These are phyloP conservation scores for Spea hammondii DNA, from an alignment of 2,797 vertebrate species.

Conservation along the genomic window DNA sequence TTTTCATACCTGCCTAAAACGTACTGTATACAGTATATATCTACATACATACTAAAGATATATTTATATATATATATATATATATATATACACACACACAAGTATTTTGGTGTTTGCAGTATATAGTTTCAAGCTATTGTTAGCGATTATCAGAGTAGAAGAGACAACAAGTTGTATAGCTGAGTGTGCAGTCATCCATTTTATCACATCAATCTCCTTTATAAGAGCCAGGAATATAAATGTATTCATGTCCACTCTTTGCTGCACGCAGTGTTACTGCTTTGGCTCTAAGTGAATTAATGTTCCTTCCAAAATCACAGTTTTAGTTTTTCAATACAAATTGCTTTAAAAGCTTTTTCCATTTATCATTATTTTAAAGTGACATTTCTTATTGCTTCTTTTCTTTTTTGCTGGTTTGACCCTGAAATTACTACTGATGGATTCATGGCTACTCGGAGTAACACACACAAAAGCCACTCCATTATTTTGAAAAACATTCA, in stretches of 20 bases:
- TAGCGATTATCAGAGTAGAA: too few relatives aligned
- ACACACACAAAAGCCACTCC: constrained; percentile 2
- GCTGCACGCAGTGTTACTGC: background rate
- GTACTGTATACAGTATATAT: too few relatives aligned
- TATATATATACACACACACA: too few relatives aligned
- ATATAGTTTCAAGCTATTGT: too few relatives aligned
- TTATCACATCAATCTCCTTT: too few relatives aligned
- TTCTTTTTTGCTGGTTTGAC: constrained; percentile 5
- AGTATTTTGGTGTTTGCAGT: too few relatives aligned
- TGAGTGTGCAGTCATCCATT: too few relatives aligned
- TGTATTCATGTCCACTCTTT: background rate
- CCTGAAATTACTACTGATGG: constrained; percentile 13
- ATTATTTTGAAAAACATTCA: background rate
- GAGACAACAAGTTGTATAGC: too few relatives aligned
- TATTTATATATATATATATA: too few relatives aligned
- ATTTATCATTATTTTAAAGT: constrained; percentile 25
- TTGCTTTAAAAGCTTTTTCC: constrained; percentile 21
- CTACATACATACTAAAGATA: too few relatives aligned
- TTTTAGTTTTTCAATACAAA: constrained; percentile 2
- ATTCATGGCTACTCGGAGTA: constrained; percentile 3
- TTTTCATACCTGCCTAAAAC: too few relatives aligned
- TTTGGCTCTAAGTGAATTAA: constrained; percentile 11
- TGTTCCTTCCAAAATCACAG: constrained; percentile 11
- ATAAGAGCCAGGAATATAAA: background rate
- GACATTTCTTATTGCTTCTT: background rate